A percentile compares a stretch with the other conserved stretches of the same genome.
Evolutionary conservation across 2,888 invertebrate genomes (phyloP).

Genomic region (Ypsolopha scabrella): DNA sequence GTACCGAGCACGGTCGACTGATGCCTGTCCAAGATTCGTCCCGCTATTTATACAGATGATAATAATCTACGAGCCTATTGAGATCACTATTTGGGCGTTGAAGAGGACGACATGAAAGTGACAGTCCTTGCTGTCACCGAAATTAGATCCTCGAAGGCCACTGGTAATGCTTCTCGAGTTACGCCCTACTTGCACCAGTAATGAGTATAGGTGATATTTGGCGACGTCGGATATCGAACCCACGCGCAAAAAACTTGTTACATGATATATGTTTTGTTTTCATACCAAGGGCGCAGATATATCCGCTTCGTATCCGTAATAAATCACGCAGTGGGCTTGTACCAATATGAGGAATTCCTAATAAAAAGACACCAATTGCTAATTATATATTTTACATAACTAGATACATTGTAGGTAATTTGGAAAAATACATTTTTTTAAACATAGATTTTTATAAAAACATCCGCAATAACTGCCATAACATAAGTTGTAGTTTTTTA

Average conservation of each 20-base stretch:
- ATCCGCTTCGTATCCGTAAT: conserved; percentile 22
- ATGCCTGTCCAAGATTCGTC: conserved; percentile 24
- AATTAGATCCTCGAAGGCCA: conserved; percentile 21
- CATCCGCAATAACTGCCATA: too few species aligned
- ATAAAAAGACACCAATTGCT: too few species aligned
- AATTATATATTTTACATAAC: too few species aligned
- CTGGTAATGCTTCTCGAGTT: conserved; percentile 1
- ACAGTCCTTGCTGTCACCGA: conserved; percentile 41
- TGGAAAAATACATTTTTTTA: too few species aligned
- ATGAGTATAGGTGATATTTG: conserved; percentile 33
- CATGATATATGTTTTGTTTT: conserved; percentile 16
- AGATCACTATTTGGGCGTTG: conserved; percentile 24
- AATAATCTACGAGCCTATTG: conserved; percentile 28
- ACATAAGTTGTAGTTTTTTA: too few species aligned
- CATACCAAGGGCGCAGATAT: conserved; percentile 23
- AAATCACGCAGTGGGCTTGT: conserved; percentile 11
- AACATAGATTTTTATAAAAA: too few species aligned
- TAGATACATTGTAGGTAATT: too few species aligned
- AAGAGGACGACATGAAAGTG: conserved; percentile 24
- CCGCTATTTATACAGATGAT: conserved; percentile 46
- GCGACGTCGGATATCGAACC: conserved; percentile 12
- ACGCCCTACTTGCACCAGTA: conserved; percentile 5
- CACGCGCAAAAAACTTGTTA: conserved; percentile 20
- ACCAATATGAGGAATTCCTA: conserved; percentile 4
- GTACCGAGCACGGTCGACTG: conserved; percentile 36